Conservation (phyloP, 2,113 vertebrate species). For the Scytalopus superciliaris region DNA sequence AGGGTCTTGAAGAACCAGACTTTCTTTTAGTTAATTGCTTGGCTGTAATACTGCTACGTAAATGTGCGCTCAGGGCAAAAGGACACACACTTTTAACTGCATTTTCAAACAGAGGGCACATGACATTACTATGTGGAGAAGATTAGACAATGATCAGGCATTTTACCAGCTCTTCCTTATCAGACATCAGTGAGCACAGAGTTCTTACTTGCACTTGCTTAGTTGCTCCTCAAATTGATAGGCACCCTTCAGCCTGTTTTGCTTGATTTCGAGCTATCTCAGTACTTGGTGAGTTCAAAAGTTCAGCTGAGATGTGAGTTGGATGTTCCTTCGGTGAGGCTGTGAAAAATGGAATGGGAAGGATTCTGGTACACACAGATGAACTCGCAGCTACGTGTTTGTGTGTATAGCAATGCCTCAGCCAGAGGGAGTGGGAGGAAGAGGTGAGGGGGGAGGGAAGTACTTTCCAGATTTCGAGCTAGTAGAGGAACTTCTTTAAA, state of each 20-base stretch:
- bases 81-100: background rate
- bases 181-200: background rate
- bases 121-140: background rate
- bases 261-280: background rate
- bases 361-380: background rate
- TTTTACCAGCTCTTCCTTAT: background rate
- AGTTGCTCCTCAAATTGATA: background rate
- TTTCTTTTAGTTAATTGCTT: background rate
- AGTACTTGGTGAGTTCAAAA: conserved; percentile 3
- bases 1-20: background rate
- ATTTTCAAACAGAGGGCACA: background rate
- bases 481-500: background rate
- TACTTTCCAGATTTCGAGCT: background rate
- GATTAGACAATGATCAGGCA: background rate
- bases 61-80: background rate
- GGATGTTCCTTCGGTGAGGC: background rate
- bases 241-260: background rate
- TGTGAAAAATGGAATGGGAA: background rate
- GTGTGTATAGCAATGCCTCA: background rate
- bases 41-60: background rate
- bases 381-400: background rate
- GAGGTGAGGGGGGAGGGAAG: background rate
- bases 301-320: conserved; percentile 17
- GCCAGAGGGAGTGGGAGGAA: background rate
- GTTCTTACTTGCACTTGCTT: background rate